Conservation (phyloP, 2,888 invertebrate genomes). For the Julus scanicus region DNA sequence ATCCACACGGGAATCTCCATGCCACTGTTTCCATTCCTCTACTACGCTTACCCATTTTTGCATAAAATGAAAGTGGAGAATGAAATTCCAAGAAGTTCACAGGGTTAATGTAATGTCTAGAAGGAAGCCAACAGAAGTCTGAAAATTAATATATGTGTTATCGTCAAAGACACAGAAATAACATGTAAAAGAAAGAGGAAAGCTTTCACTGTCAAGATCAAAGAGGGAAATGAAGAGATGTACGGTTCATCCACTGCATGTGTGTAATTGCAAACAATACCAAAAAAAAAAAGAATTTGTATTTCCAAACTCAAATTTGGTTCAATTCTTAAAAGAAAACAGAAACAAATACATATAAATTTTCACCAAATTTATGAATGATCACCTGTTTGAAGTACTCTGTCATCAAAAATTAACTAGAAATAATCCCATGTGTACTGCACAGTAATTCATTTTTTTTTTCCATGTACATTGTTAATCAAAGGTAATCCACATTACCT, state of each 20-base stretch:
- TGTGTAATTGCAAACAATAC: neutral
- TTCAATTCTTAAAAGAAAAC: neutral
- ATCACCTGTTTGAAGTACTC: no score
- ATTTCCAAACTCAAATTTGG: neutral
- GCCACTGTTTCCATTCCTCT: neutral
- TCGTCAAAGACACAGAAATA: constrained; percentile 52
- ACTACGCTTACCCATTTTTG: constrained; percentile 51
- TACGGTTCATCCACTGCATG: neutral
- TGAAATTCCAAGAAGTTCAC: constrained; percentile 55
- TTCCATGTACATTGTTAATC: no score
- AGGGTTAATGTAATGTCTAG: constrained; percentile 55
- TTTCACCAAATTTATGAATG: neutral
- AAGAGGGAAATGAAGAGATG: neutral
- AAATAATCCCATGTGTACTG: no score
- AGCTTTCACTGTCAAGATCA: neutral
- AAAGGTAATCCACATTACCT: neutral
- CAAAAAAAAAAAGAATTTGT: neutral
- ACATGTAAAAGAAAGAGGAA: constrained; percentile 42
- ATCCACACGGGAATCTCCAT: constrained; percentile 22
- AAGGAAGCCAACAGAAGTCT: constrained; percentile 55
- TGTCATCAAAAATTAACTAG: no score
- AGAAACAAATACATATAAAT: neutral
- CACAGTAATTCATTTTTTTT: no score
- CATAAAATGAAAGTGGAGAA: constrained; percentile 49
- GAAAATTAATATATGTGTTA: constrained; percentile 52